Base-by-base conservation (phyloP, 2,113 vertebrate species). In the Brachyhypopomus occidentalis region DNA sequence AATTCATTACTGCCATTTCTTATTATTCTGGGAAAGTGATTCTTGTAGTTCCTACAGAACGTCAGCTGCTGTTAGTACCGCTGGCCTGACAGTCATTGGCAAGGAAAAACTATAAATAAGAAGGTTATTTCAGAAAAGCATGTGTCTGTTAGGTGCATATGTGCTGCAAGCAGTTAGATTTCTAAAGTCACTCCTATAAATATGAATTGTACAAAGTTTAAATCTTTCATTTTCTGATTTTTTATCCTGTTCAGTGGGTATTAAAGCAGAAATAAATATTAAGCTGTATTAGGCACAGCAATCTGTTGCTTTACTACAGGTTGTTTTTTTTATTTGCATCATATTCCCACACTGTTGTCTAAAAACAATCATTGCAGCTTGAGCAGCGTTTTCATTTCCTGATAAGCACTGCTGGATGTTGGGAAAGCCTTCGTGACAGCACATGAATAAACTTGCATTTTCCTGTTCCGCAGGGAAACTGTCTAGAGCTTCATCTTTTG, bases 181-280 rank as follows among this genome's bases (percentile, higher is more conserved):
- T 70, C 66, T 70, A 41, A 1, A 70, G 20, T 70, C n/a, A 7
- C 38, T 69, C 66, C 66, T 38, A 69, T 34, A 69, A 69, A 38
- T 30, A 30, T 38, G 20, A 70, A 67, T 67, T 38, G 8, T 14
- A 30, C 64, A 14, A 8, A 22, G 64, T 19, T 27, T 67, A 67
- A 38, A 38, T 38, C 34, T 67, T 67, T 67, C 17, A 67, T 17
- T 34, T 70, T 41, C n/a, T 14, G 3, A 5, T 7, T 70, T 70
- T 69, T 41, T 19, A 41, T n/a, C 36, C 36, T n/a, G 66, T 70
- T 70, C 34, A 38, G 34, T 67, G 34, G 14, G 34, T 17, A 67
- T 67, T 67, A 34, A 70, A 8, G n/a, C n/a, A n/a, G n/a, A n/a
- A n/a, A n/a, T n/a, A n/a, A n/a, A n/a, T n/a, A n/a, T n/a, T n/a